Base-by-base conservation (phyloP, 2,113 vertebrate genomes). In the Oceanodroma tethys region DNA sequence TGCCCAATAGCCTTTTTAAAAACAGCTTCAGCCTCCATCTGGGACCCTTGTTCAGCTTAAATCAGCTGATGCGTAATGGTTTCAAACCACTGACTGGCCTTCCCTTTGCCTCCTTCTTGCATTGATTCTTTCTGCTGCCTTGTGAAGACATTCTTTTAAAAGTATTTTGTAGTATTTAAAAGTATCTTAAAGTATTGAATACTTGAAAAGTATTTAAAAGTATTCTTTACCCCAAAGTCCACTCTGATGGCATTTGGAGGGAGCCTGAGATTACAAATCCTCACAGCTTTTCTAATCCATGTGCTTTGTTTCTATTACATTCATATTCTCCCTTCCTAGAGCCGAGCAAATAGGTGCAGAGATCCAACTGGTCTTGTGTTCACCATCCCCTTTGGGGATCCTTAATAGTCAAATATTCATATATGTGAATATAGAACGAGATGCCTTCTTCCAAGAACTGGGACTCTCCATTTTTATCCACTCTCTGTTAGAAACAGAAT, bases 51-150 rank as follows among this genome's bases (percentile, higher is more conserved):
- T 56, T 88, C 38, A 59, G 4, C 17, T 58, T 45, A 75, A 70
- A 66, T 48, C 42, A 53, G 34, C 36, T 80, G 38, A 80, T 1
- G 0, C 0, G 0, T 26, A 74, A 71, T 7, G 2, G 1, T 90
- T 81, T 83, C 63, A 93, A 83, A 74, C 9, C n/a, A 76, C 20
- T 1, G 4, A 7, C 11, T 42, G 42, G 30, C 15, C 32, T 93
- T 78, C 17, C 36, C 27, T 89, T 79, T 20, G 8, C 40, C 90
- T 83, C 30, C 30, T 81, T 81, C 34, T 70, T 50, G 10, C 25
- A 11, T 47, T 76, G 17, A 4, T 86, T 70, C 48, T 30, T 95
- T 70, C 60, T 75, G 8, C 34, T 56, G 17, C 17, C n/a, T 73
- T 56, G 22, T 45, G 66, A 92, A 89, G 26, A 56, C 5, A 75